phyloP scores from a whole-genome alignment of 2,797 vertebrate species.

The Rhabdomys pumilio region DNA sequence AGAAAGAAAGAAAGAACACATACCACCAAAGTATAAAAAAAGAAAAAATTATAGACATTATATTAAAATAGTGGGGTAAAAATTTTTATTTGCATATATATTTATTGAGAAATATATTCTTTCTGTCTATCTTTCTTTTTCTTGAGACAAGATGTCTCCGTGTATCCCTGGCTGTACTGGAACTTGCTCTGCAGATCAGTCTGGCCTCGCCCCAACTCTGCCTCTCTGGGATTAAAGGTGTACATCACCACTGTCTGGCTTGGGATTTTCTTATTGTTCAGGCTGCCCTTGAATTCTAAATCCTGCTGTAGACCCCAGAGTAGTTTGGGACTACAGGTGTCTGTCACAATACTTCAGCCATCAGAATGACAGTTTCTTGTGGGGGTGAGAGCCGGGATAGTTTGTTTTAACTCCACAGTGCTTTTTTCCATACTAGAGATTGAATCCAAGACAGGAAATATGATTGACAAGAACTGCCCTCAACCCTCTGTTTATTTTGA shows the following conservation, averaged over 20 bases:
- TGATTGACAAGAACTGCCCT: background rate
- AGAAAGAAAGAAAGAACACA: background rate
- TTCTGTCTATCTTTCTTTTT: background rate
- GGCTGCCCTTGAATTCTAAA: background rate
- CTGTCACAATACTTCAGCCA: background rate
- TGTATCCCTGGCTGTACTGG: background rate
- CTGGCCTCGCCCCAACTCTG: background rate
- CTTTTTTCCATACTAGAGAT: background rate
- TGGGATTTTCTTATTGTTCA: background rate
- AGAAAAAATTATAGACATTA: background rate
- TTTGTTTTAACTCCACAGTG: background rate
- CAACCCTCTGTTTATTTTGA: background rate
- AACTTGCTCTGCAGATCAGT: background rate
- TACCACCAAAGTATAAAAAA: no score
- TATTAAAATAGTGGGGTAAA: slow-evolving; percentile 36
- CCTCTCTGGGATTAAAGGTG: background rate
- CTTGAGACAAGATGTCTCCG: background rate
- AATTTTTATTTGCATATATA: background rate
- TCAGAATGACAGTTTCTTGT: background rate
- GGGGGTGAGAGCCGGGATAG: background rate
- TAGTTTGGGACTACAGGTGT: background rate
- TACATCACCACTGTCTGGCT: rapidly evolving
- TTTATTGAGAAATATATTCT: background rate
- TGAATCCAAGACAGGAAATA: background rate
- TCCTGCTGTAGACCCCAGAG: background rate